Base-by-base conservation (phyloP, 2,888 invertebrate genomes). In the Tenthredo livida region DNA sequence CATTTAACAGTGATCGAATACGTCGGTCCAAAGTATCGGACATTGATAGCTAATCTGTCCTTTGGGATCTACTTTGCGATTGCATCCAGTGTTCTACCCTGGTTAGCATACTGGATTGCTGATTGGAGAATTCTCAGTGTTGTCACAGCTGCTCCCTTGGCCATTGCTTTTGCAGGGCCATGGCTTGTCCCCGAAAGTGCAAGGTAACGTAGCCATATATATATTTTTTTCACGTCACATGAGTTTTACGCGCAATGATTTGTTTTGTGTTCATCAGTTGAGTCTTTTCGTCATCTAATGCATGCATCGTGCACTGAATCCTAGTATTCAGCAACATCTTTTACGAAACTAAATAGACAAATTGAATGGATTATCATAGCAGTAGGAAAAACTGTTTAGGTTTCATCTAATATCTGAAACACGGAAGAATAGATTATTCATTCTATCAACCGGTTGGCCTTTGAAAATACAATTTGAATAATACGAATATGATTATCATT, bases 11-110 rank as follows among this genome's bases (percentile, higher is more conserved):
- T 97, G 78, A 93, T 98, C 88, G 98, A 98, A 92, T 98, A 98
- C 93, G 97, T 98, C 2, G 98, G 97, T 0, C 98, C 97, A 43
- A 97, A 97, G 94, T 98, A 97, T 96, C 95, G 98, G 75, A 98
- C 98, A 0, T 96, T 98, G 90, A 97, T 98, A 0, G 98, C 98
- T 17, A 98, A 98, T 92, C 97, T 98, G 97, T 97, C 97, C 0
- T 97, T 98, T 75, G 98, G 98, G 0, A 94, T 98, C 37, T 98
- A 98, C 94, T 98, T 98, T 94, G 97, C 98, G 0, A 93, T 96
- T 83, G 97, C 97, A 5, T 96, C 98, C 0, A 96, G 97, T 25
- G 91, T 97, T 5, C 92, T 98, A 83, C 98, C 98, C 0, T 97
- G 98, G 97, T 96, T 98, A 67, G 98, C 98, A 0, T 95, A 96